These are phyloP conservation scores for Prosapia bicincta DNA, from an alignment of 2,888 invertebrate species.

Conservation along the genomic window DNA sequence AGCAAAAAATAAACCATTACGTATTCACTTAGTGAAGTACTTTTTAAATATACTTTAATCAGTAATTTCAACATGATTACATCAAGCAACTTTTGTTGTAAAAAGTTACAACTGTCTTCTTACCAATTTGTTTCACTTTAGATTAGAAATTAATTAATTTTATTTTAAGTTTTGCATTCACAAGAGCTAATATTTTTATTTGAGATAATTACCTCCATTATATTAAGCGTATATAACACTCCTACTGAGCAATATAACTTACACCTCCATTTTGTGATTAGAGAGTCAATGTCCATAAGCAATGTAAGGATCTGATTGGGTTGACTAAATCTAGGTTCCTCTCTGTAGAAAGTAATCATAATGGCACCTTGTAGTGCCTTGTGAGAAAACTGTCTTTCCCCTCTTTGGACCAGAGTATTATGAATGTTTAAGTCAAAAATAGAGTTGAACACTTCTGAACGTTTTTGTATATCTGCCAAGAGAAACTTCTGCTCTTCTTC, in stretches of 20 bases:
- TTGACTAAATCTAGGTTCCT: conserved; percentile 96
- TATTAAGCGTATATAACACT: no score
- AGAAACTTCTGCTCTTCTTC: conserved; percentile 63
- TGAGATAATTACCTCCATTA: no score
- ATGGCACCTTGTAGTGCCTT: conserved; percentile 94
- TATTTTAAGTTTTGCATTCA: no score
- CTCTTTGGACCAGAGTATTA: conserved; percentile 76
- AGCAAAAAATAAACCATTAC: no score
- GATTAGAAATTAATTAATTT: no score
- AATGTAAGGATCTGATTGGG: conserved; percentile 93
- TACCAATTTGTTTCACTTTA: no score
- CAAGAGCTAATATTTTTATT: no score
- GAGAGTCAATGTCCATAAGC: conserved; percentile 96
- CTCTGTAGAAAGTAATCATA: conserved; percentile 96
- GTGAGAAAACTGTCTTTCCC: conserved; percentile 86
- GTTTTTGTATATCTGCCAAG: conserved; percentile 70
- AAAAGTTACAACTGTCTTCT: no score
- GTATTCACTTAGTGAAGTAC: no score
- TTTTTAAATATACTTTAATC: no score
- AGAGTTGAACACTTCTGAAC: conserved; percentile 81
- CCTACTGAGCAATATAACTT: conserved; percentile 50
- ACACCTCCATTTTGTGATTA: conserved; percentile 99
- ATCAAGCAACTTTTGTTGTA: no score
- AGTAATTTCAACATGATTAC: no score
- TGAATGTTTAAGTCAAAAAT: conserved; percentile 85